These are phyloP conservation scores for Drosophila auraria DNA, from an alignment of 1,140 invertebrate species.

Conservation along the genomic window DNA sequence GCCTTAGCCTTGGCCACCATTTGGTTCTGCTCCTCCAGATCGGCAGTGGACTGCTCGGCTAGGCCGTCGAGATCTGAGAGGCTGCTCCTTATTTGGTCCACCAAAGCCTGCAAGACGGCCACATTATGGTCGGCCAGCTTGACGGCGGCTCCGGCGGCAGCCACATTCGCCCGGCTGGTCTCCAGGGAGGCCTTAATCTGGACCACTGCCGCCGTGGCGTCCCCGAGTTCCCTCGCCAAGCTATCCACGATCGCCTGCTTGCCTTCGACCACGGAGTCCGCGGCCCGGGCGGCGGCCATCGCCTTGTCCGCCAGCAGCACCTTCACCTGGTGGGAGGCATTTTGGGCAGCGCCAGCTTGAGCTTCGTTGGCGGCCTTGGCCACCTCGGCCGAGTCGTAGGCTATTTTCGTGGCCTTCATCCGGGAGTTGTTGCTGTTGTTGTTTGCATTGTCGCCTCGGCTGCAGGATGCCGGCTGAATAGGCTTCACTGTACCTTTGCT, in stretches of 20 bases:
- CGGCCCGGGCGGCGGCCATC: slow-evolving; percentile 88
- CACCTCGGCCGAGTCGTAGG: slow-evolving; percentile 88
- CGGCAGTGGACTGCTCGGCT: slow-evolving; percentile 86
- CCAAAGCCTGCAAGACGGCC: slow-evolving; percentile 41
- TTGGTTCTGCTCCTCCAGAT: slow-evolving; percentile 87
- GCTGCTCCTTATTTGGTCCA: slow-evolving; percentile 86
- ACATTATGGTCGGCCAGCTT: slow-evolving; percentile 86
- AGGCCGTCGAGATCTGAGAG: slow-evolving; percentile 87
- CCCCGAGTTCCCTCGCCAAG: slow-evolving; percentile 86
- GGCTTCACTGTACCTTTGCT: background rate
- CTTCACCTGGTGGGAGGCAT: slow-evolving; percentile 88
- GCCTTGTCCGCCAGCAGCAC: slow-evolving; percentile 89
- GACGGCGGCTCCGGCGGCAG: slow-evolving; percentile 86
- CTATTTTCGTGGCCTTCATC: slow-evolving; percentile 86
- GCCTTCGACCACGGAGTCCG: slow-evolving; percentile 87
- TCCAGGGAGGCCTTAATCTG: slow-evolving; percentile 87
- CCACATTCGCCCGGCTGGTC: slow-evolving; percentile 86
- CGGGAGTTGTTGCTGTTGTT: background rate
- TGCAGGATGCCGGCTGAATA: background rate
- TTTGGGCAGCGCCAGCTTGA: slow-evolving; percentile 87
- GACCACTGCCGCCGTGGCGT: slow-evolving; percentile 87
- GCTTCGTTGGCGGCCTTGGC: slow-evolving; percentile 88
- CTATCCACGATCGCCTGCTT: slow-evolving; percentile 87
- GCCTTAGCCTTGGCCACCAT: slow-evolving; percentile 87
- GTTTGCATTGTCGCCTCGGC: background rate